Conservation (phyloP, 2,113 vertebrate species). For the Pteruthius melanotis region DNA sequence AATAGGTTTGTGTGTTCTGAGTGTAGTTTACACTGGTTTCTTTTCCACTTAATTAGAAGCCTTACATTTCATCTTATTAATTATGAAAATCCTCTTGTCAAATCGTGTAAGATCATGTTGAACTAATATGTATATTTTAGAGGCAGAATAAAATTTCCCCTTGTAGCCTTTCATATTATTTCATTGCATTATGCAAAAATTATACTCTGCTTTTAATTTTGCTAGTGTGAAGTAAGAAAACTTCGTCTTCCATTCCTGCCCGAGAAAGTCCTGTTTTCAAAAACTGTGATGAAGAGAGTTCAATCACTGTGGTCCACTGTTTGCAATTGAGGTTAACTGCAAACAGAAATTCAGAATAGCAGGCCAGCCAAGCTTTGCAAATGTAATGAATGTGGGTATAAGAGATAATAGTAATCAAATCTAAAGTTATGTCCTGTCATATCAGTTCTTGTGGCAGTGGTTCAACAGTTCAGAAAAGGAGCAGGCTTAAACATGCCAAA, state of each 20-base stretch:
- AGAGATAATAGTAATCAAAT: neutral
- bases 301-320: neutral
- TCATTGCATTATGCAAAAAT: neutral
- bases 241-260: neutral
- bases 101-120: constrained; percentile 16
- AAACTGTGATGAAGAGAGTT: neutral
- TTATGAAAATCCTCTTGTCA: constrained; percentile 56
- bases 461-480: neutral
- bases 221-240: neutral
- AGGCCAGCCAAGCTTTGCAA: neutral
- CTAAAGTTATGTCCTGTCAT: neutral
- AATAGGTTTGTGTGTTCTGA: constrained; percentile 37
- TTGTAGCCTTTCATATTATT: neutral
- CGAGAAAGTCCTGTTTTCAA: neutral
- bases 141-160: neutral
- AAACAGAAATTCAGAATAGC: neutral
- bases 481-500: neutral
- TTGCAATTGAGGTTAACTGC: neutral
- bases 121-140: constrained; percentile 16
- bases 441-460: neutral
- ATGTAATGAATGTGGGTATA: neutral
- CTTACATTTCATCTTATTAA: constrained; percentile 55
- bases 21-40: constrained; percentile 43
- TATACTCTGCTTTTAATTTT: neutral
- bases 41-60: constrained; percentile 61